A percentile compares a stretch with the other conserved stretches of the same genome.
These are phyloP conservation scores for Drosophila nr. medialis DNA, from an alignment of 2,888 invertebrate genomes.

Conservation along the genomic window DNA sequence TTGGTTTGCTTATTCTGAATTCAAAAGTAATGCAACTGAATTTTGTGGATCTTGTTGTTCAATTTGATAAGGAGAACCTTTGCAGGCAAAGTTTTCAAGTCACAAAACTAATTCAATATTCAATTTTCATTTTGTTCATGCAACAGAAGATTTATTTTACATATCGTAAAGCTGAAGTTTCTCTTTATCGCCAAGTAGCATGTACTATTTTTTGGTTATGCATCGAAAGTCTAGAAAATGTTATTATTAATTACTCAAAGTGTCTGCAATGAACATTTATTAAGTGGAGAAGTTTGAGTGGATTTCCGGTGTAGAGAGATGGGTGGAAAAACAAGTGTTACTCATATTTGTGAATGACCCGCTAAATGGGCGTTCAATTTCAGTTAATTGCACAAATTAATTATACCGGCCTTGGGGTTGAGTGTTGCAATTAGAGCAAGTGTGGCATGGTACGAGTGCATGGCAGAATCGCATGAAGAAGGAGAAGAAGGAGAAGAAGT, in stretches of 20 bases:
- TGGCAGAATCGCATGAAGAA: slow-evolving; percentile 17
- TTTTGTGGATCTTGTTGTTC: neutral
- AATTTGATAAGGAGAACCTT: neutral
- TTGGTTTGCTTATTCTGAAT: neutral
- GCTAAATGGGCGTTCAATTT: slow-evolving; percentile 72
- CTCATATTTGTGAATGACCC: slow-evolving; percentile 45
- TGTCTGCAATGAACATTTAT: neutral
- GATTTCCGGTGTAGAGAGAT: neutral
- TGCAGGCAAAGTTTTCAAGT: neutral
- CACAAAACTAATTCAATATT: neutral
- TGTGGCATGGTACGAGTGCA: slow-evolving; percentile 21
- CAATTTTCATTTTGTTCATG: neutral
- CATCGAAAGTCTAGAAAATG: neutral
- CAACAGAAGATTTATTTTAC: neutral
- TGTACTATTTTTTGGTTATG: no score
- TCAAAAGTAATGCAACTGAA: neutral
- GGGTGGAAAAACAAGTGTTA: neutral
- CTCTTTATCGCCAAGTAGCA: neutral
- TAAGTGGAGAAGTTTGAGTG: neutral
- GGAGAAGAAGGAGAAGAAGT: slow-evolving; percentile 9
- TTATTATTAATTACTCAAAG: neutral
- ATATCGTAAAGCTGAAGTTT: neutral
- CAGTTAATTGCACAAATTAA: slow-evolving; percentile 74
- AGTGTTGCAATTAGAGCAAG: slow-evolving; percentile 40
- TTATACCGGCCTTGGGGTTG: slow-evolving; percentile 60